phyloP scores from a whole-genome alignment of 2,888 invertebrate species.

The Chesias legatella region DNA sequence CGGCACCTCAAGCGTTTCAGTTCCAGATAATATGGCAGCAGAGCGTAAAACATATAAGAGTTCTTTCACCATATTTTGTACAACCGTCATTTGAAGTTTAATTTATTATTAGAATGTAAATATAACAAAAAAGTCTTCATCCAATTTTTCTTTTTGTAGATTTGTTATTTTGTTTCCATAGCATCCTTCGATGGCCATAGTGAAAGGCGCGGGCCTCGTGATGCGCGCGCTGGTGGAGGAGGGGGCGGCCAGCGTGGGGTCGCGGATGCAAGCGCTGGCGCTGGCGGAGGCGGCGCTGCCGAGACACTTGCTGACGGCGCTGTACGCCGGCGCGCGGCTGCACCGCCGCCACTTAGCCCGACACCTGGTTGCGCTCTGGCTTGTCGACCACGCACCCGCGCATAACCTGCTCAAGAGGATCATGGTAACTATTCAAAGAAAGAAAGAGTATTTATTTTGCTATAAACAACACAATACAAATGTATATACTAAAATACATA shows the following conservation, averaged over 20 bases:
- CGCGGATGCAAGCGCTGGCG: constrained; percentile 97
- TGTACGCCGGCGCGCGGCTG: constrained; percentile 92
- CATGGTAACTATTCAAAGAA: constrained; percentile 86
- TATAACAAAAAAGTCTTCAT: no score
- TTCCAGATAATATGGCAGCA: no score
- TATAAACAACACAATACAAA: no score
- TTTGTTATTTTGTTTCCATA: constrained; percentile 47
- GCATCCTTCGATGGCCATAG: constrained; percentile 98
- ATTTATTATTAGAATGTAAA: no score
- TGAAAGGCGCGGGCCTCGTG: constrained; percentile 98
- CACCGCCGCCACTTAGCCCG: constrained; percentile 94
- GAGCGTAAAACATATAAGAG: no score
- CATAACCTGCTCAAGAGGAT: constrained; percentile 92
- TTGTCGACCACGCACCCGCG: constrained; percentile 95
- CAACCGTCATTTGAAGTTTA: no score
- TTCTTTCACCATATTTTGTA: no score
- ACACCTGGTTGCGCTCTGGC: constrained; percentile 97
- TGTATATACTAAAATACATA: no score
- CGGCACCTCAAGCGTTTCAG: no score
- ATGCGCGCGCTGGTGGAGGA: constrained; percentile 99
- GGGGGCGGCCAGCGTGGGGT: constrained; percentile 94
- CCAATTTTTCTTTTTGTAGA: no score
- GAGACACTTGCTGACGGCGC: constrained; percentile 92
- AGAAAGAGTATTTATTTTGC: no score
- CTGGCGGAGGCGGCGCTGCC: constrained; percentile 98